A percentile compares a stretch with the other conserved stretches of the same genome.
These are phyloP conservation scores for Neomorphus geoffroyi DNA, from an alignment of 2,797 vertebrate genomes.

Conservation along the genomic window DNA sequence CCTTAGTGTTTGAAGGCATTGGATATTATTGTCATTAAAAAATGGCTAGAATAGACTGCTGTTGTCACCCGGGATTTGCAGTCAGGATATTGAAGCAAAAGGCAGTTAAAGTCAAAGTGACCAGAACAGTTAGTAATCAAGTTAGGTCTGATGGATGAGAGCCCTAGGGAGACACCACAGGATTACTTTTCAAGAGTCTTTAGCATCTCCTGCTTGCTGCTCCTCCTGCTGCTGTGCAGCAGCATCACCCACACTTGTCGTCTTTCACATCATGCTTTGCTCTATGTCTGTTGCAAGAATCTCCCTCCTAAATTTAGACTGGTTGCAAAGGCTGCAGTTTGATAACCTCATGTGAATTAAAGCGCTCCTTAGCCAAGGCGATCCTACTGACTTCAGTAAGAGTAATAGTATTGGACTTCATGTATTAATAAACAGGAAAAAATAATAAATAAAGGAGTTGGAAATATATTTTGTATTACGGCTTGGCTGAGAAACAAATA, in stretches of 20 bases:
- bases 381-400: background rate
- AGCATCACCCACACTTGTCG: background rate
- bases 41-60: background rate
- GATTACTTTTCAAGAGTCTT: background rate
- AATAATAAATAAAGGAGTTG: background rate
- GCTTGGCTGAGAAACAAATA: conserved; percentile 19
- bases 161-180: background rate
- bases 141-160: background rate
- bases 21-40: background rate
- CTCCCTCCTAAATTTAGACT: background rate
- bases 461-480: background rate
- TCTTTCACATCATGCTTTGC: background rate
- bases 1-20: background rate
- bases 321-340: background rate
- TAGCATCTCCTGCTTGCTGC: background rate
- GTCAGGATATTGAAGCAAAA: background rate
- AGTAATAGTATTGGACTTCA: background rate
- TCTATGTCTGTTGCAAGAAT: background rate
- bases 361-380: background rate
- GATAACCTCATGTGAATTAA: background rate
- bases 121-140: background rate
- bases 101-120: background rate
- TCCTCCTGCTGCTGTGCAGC: background rate
- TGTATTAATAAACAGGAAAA: background rate
- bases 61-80: background rate